Percentiles rank a stretch among this genome's conserved stretches.
Conservation (phyloP, 2,797 vertebrate species). For the Okamejei kenojei region DNA sequence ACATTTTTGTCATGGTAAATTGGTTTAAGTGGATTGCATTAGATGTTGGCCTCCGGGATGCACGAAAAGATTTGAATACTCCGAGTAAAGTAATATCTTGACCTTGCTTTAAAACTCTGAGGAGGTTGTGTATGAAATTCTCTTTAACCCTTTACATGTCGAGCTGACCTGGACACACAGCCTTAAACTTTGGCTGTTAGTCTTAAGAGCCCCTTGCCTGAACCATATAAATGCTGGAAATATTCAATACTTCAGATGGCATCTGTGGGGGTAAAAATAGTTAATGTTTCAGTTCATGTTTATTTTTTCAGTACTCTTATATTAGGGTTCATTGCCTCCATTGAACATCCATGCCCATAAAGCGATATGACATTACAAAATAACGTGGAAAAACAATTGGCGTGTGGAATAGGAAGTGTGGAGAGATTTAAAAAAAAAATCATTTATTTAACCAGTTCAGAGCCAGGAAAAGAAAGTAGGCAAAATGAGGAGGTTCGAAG, state of each 20-base stretch:
- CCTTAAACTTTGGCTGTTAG: neutral
- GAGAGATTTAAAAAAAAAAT: too few species aligned
- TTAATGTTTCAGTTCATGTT: neutral
- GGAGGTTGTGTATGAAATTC: neutral
- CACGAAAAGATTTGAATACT: neutral
- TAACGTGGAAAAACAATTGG: too few species aligned
- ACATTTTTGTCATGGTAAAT: neutral
- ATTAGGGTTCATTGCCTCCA: neutral
- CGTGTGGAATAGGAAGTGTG: too few species aligned
- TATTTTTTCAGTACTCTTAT: too few species aligned
- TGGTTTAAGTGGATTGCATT: neutral
- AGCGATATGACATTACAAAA: too few species aligned
- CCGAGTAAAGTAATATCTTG: neutral
- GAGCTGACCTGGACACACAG: neutral
- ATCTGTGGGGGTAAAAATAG: neutral
- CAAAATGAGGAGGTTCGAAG: too few species aligned
- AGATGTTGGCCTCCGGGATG: neutral
- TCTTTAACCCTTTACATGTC: neutral
- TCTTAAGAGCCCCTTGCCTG: neutral
- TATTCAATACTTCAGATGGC: neutral
- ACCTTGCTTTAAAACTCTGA: neutral
- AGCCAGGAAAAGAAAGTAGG: too few species aligned
- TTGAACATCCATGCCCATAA: neutral
- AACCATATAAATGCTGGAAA: neutral
- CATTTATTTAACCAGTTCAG: too few species aligned